phyloP scores from a whole-genome alignment of 2,113 vertebrate genomes.

The Atrichornis clamosus region DNA sequence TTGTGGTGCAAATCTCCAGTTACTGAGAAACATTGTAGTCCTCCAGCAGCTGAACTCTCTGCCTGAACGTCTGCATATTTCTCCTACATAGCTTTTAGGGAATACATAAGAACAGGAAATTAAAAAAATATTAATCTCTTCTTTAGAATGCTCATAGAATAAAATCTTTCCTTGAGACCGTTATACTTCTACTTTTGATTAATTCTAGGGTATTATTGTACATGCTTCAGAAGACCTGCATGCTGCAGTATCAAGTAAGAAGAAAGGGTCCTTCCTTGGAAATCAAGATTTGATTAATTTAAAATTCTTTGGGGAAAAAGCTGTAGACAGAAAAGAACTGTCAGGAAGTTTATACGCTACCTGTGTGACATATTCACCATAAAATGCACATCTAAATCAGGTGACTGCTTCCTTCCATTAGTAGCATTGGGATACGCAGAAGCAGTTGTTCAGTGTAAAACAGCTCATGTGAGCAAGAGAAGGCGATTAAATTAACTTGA shows the following conservation, averaged over 20 bases:
- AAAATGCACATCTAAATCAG: conserved; percentile 16
- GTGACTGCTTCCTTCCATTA: neutral
- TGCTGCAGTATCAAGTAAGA: neutral
- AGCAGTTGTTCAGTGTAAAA: neutral
- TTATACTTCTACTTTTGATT: neutral
- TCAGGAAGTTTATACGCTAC: neutral
- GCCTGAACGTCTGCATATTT: neutral
- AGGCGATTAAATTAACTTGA: conserved; percentile 45
- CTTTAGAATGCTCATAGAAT: neutral
- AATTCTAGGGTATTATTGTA: neutral
- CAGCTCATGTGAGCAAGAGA: conserved; percentile 20
- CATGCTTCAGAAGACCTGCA: neutral
- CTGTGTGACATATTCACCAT: neutral
- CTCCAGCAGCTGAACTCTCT: neutral
- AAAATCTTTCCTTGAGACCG: neutral
- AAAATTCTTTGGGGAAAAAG: neutral
- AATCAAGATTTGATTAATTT: neutral
- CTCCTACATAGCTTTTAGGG: neutral
- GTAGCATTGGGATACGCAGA: neutral
- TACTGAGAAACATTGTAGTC: neutral
- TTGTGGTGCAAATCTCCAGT: neutral
- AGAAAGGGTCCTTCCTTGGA: neutral
- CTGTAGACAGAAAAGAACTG: neutral
- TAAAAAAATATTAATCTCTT: neutral
- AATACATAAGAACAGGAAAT: neutral